Percentiles rank a stretch among this genome's conserved stretches.
Evolutionary conservation across 2,888 invertebrate species (phyloP).

Genomic region (Phengaris alcon): DNA sequence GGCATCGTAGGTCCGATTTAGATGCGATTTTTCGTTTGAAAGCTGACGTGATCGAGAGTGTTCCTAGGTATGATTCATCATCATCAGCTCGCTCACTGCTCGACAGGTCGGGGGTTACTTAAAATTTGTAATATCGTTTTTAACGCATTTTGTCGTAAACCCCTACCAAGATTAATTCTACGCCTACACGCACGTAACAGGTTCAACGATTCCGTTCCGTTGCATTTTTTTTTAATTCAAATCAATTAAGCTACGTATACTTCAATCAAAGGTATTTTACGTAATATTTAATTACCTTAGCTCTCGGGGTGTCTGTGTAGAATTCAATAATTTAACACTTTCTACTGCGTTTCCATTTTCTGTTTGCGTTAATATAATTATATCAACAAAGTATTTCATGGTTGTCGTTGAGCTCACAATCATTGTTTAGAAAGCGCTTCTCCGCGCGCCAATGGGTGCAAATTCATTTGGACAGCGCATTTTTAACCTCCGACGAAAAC

Average conservation of each 20-base stretch:
- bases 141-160: no score
- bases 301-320: not conserved
- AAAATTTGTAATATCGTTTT: no score
- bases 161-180: no score
- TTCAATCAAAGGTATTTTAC: not conserved
- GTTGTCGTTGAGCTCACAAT: not conserved
- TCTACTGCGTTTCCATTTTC: conserved; percentile 24
- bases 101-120: no score
- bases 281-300: not conserved
- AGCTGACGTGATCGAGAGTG: no score
- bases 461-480: conserved; percentile 12
- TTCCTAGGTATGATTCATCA: no score
- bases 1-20: no score
- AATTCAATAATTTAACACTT: conserved; percentile 6
- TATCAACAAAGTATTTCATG: conserved; percentile 19
- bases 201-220: not conserved
- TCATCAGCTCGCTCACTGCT: no score
- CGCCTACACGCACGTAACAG: not conserved
- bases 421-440: conserved; percentile 35
- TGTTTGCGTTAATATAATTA: conserved; percentile 11
- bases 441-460: conserved; percentile 34
- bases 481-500: not conserved
- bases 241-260: not conserved
- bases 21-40: no score
- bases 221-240: not conserved